Base-by-base conservation (phyloP, 2,888 invertebrate species). In the Acanthosepion pharaonis region DNA sequence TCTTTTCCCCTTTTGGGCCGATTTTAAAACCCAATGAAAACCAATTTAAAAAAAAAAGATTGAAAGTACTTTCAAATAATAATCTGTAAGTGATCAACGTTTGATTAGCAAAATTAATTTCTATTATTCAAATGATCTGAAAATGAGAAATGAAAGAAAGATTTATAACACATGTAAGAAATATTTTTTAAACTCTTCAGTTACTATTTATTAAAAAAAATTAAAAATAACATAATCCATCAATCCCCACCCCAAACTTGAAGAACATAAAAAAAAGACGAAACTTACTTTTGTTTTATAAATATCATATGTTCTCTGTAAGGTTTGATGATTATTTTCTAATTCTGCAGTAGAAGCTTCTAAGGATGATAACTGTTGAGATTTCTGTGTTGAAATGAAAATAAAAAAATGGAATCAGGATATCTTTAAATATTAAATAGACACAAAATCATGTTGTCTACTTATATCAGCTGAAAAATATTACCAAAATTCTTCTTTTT, bases 301-400 rank as follows among this genome's bases (percentile, higher is more conserved):
- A 5, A 96, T 92, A 97, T 98, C 98, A 98, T 98, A 98, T 95
- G 98, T 98, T 97, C 98, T 98, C 96, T 98, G 98, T 28, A 98
- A 97, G 96, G 98, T 98, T 95, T 98, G 98, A 97, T 98, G 98
- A 94, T 96, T 96, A 94, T 96, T 96, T 92, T 97, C 96, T 78
- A 97, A 94, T 11, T 97, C 96, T 91, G 96, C 95, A 94, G 96
- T 94, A 25, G 95, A 95, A 15, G 95, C 94, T 92, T 96, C 96
- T 20, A 96, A 64, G 25, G 95, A 95, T 5, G 96, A 95, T 33
- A 96, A 94, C 51, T 95, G 95, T 55, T 94, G 94, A 48, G 95
- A 94, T 96, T 96, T 96, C 97, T 97, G 95, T 49, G 95, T 95
- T 91, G 23, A 78, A 28, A 64, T 25, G 91, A 91, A 94, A 25